Evolutionary conservation across 2,888 invertebrate genomes (phyloP).

Genomic region (Holacanthella duospinosa): DNA sequence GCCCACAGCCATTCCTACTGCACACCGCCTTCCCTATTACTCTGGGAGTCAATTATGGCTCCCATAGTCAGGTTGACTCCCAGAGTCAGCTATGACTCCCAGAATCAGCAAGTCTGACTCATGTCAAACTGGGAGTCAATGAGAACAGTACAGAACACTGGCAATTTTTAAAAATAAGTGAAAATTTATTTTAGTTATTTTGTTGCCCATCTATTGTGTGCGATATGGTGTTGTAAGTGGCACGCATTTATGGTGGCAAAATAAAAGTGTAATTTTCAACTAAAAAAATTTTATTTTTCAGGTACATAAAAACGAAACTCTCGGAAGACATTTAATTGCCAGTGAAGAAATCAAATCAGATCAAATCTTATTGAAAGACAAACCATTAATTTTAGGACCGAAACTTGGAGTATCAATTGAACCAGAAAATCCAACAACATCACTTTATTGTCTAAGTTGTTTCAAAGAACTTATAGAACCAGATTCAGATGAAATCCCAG

Average conservation of each 20-base stretch:
- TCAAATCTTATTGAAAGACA: constrained; percentile 61
- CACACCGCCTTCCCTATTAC: too few relatives aligned
- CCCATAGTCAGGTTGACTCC: too few relatives aligned
- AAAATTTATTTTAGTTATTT: neutral
- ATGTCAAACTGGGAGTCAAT: too few relatives aligned
- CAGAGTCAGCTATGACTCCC: too few relatives aligned
- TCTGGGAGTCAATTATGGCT: too few relatives aligned
- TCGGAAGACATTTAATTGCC: constrained; percentile 61
- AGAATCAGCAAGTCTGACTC: too few relatives aligned
- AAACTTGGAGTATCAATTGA: constrained; percentile 45
- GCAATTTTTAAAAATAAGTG: neutral
- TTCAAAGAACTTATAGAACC: constrained; percentile 45
- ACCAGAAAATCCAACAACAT: constrained; percentile 45
- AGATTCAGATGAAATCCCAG: constrained; percentile 11
- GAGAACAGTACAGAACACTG: too few relatives aligned
- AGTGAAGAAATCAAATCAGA: constrained; percentile 58
- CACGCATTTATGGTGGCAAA: too few relatives aligned
- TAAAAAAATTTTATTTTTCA: constrained; percentile 1
- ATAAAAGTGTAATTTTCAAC: neutral
- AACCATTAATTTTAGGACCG: constrained; percentile 64
- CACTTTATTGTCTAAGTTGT: constrained; percentile 63
- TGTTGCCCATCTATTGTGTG: too few relatives aligned
- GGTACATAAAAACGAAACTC: constrained; percentile 45
- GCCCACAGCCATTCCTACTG: too few relatives aligned
- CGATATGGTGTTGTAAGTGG: too few relatives aligned